A percentile compares a stretch with the other conserved stretches of the same genome.
Evolutionary conservation across 2,797 vertebrate genomes (phyloP).

Genomic region (Gymnoscopelus microlampas): DNA sequence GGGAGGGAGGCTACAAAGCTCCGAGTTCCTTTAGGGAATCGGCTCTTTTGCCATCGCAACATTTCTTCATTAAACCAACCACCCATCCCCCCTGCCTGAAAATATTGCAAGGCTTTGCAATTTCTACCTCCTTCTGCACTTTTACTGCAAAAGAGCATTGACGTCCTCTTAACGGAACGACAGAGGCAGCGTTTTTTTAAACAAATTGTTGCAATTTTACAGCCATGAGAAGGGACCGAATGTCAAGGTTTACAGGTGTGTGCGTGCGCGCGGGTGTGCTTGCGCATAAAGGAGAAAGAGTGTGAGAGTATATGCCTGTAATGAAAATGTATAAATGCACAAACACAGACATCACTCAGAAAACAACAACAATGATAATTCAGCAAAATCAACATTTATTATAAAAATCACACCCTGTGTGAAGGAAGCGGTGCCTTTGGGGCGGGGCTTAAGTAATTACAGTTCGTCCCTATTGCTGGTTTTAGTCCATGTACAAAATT

Average conservation of each 20-base stretch:
- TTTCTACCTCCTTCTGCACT: neutral
- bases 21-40: conserved; percentile 6
- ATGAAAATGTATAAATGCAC: neutral
- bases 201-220: conserved; percentile 7
- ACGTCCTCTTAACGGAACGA: conserved; percentile 20
- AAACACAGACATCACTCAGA: neutral
- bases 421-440: too few species aligned
- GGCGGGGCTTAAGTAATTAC: too few species aligned
- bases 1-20: conserved; percentile 29
- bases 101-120: neutral
- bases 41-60: conserved; percentile 6
- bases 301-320: neutral
- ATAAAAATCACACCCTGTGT: too few species aligned
- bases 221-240: conserved; percentile 5
- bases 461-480: too few species aligned
- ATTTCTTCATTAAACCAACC: neutral
- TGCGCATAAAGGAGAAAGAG: neutral
- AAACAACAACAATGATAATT: conserved; percentile 4
- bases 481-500: too few species aligned
- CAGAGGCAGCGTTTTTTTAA: neutral
- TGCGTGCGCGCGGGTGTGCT: conserved; percentile 8
- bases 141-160: neutral
- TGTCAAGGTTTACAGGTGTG: neutral
- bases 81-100: neutral
- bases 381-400: conserved; percentile 65